Evolutionary conservation across 1,140 invertebrate genomes (phyloP).

Genomic region (Riptortus pedestris): DNA sequence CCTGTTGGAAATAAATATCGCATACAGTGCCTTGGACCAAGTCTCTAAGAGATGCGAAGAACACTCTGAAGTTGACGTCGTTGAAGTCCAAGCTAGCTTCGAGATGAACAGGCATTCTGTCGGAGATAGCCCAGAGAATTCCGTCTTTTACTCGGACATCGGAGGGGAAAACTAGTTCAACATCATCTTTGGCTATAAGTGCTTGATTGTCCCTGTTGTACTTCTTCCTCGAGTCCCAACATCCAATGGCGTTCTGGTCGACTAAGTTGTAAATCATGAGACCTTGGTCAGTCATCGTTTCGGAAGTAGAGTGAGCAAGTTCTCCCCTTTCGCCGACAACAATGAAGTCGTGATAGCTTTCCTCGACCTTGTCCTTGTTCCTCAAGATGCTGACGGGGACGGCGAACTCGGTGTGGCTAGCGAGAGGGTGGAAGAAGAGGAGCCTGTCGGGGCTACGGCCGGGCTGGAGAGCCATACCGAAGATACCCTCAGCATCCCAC

Average conservation of each 20-base stretch:
- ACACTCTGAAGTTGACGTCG: constrained; percentile 67
- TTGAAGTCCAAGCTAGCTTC: constrained; percentile 57
- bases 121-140: constrained; percentile 61
- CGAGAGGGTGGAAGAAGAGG: constrained; percentile 64
- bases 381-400: constrained; percentile 62
- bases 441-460: constrained; percentile 53
- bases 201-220: constrained; percentile 41
- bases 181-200: constrained; percentile 60
- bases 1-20: constrained; percentile 37
- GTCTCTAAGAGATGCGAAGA: constrained; percentile 49
- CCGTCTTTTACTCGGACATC: constrained; percentile 59
- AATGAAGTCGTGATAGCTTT: constrained; percentile 54
- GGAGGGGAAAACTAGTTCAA: constrained; percentile 61
- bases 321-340: constrained; percentile 50
- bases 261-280: constrained; percentile 65
- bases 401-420: constrained; percentile 62
- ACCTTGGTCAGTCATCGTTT: constrained; percentile 58
- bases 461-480: constrained; percentile 58
- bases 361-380: constrained; percentile 41
- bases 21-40: constrained; percentile 61
- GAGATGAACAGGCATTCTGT: constrained; percentile 66
- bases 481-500: constrained; percentile 70
- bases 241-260: constrained; percentile 67
- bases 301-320: constrained; percentile 55
- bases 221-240: constrained; percentile 59